phyloP scores from a whole-genome alignment of 2,113 vertebrate genomes.

The Corythornis vintsioides region DNA sequence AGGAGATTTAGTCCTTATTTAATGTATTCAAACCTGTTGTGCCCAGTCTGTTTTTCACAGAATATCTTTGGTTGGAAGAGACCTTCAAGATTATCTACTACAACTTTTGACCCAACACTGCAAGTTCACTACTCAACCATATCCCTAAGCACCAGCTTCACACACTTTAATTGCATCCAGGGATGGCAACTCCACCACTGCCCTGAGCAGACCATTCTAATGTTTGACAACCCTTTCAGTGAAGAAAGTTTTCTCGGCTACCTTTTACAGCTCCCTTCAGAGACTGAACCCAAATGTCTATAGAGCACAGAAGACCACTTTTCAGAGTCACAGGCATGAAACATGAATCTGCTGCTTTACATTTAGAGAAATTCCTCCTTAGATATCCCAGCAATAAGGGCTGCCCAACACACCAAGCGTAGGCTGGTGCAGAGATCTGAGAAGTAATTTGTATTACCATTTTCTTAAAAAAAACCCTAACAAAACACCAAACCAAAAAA shows the following conservation, averaged over 20 bases:
- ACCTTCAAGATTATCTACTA: too few species aligned
- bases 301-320: neutral
- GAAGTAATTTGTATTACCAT: neutral
- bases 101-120: too few species aligned
- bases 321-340: neutral
- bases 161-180: too few species aligned
- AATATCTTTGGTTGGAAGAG: too few species aligned
- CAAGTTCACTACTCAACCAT: too few species aligned
- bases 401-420: neutral
- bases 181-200: too few species aligned
- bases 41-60: neutral
- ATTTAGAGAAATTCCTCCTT: neutral
- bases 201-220: too few species aligned
- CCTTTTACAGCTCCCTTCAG: neutral
- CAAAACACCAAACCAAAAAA: neutral
- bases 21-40: neutral
- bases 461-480: neutral
- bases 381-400: neutral
- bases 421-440: neutral
- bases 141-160: too few species aligned
- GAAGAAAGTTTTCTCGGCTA: neutral
- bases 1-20: neutral
- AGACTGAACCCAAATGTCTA: accelerated
- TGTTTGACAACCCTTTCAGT: too few species aligned
- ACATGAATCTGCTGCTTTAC: neutral